Percentiles rank a stretch among this genome's conserved stretches.
phyloP scores from a whole-genome alignment of 2,797 vertebrate species.

The Erpetoichthys calabaricus region DNA sequence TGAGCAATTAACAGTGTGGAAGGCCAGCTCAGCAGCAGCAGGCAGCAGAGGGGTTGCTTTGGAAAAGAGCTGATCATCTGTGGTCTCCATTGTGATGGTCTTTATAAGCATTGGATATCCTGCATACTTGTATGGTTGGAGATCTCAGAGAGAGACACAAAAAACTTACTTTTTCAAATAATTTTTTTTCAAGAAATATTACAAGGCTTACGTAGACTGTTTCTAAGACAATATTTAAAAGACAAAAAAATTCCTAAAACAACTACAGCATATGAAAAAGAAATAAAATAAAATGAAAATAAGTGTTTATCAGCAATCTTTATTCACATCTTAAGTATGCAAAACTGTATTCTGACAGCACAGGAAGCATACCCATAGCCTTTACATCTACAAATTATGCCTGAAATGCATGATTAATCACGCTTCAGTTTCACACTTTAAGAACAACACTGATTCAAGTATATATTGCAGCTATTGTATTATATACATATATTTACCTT shows the following conservation, averaged over 20 bases:
- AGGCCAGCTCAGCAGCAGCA: conserved; percentile 79
- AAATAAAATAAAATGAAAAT: no score
- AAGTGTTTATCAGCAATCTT: no score
- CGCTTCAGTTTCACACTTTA: no score
- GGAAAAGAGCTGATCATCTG: conserved; percentile 82
- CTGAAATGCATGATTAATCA: no score
- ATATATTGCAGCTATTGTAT: not conserved
- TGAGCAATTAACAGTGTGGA: conserved; percentile 94
- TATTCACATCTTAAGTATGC: no score
- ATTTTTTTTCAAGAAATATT: no score
- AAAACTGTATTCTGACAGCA: no score
- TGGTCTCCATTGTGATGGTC: conserved; percentile 91
- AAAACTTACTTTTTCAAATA: not conserved
- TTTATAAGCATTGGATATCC: conserved; percentile 98
- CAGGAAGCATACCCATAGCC: no score
- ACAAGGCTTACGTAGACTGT: no score
- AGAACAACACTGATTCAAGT: not conserved
- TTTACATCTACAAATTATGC: no score
- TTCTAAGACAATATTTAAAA: not conserved
- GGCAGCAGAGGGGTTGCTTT: conserved; percentile 85
- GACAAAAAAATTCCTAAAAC: not conserved
- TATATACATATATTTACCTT: conserved; percentile 46
- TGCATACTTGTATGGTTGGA: conserved; percentile 95
- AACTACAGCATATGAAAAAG: not conserved
- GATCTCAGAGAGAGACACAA: conserved; percentile 49